A percentile compares a stretch with the other conserved stretches of the same genome.
phyloP scores from a whole-genome alignment of 2,888 invertebrate species.

The Rhodophaea formosa region DNA sequence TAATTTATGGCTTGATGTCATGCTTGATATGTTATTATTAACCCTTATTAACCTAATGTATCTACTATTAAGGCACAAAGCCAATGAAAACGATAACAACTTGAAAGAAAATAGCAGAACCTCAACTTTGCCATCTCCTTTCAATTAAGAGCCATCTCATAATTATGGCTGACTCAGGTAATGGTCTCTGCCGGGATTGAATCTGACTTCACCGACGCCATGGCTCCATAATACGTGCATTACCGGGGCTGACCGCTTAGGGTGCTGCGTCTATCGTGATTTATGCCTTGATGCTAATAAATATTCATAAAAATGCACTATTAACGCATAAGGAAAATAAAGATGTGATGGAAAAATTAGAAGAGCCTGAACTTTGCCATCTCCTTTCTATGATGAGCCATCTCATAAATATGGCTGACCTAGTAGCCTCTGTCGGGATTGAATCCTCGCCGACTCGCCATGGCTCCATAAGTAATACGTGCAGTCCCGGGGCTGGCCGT shows the following conservation, averaged over 20 bases:
- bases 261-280: slow-evolving; percentile 62
- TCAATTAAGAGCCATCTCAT: slow-evolving; percentile 6
- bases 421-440: slow-evolving; percentile 36
- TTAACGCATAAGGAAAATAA: too few relatives aligned
- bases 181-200: slow-evolving; percentile 35
- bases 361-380: background rate
- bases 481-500: slow-evolving; percentile 41
- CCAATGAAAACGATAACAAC: too few relatives aligned
- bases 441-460: slow-evolving; percentile 34
- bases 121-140: background rate
- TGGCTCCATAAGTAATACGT: slow-evolving; percentile 44
- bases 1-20: slow-evolving; percentile 75
- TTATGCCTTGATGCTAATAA: slow-evolving; percentile 69
- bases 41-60: too few relatives aligned
- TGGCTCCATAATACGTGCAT: slow-evolving; percentile 44
- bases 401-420: slow-evolving; percentile 33
- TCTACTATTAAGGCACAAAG: too few relatives aligned
- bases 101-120: background rate
- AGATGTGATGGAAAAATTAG: background rate
- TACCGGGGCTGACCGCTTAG: slow-evolving; percentile 41
- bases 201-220: slow-evolving; percentile 32
- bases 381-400: slow-evolving; percentile 5
- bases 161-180: slow-evolving; percentile 40
- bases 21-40: too few relatives aligned
- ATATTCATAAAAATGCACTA: too few relatives aligned